Conservation (phyloP, 2,113 vertebrate genomes). For the human (Homo sapiens) region DNA sequence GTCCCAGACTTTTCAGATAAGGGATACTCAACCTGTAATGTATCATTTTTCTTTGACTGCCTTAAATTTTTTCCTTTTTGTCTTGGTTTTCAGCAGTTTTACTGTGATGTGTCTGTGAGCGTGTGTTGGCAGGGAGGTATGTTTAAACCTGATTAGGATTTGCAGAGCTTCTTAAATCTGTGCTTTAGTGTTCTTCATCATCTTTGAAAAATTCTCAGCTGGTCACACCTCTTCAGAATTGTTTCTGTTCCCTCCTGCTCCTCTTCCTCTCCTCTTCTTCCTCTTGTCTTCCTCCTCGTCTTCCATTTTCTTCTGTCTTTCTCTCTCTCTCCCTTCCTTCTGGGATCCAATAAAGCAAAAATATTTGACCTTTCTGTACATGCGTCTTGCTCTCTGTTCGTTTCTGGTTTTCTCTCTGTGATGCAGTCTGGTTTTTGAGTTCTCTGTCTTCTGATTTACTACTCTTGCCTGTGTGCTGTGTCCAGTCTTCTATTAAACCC, state of each 20-base stretch:
- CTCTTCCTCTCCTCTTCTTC: neutral
- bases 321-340: neutral
- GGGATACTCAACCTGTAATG: neutral
- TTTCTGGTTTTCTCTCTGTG: neutral
- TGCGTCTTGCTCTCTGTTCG: neutral
- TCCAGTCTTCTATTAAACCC: neutral
- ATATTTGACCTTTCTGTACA: neutral
- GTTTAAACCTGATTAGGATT: neutral
- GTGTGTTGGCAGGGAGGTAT: neutral
- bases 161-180: constrained; percentile 4
- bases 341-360: neutral
- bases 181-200: neutral
- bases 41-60: neutral
- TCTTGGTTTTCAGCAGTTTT: constrained; percentile 5
- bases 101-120: neutral
- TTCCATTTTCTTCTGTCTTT: neutral
- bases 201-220: neutral
- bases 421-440: neutral
- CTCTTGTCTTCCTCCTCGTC: neutral
- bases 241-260: neutral
- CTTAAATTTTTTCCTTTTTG: neutral
- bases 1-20: neutral
- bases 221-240: neutral
- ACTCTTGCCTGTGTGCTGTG: neutral
- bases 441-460: neutral